Evolutionary conservation across 2,113 vertebrate genomes (phyloP), one percentile per base, ranked within the genome.

Genomic region (Trachemys scripta): DNA sequence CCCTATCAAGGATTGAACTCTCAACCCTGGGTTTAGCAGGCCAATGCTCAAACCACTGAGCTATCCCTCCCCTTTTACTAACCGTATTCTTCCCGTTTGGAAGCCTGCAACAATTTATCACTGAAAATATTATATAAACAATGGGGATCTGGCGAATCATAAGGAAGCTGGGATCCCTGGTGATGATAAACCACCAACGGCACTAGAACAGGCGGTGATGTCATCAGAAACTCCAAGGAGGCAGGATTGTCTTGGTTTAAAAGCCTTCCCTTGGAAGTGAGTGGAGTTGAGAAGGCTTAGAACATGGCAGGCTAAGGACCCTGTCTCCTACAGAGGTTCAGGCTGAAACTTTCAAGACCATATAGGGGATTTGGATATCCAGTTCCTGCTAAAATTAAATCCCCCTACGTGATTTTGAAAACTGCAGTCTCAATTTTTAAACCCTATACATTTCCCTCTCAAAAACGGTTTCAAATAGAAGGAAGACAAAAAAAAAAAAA

Each of bases 311-410:
- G 69, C 90, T 62, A 29, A 31, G 59, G 25, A 31, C 27, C 29
- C 59, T 62, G 7, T 62, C 59, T 62, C 59, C 59, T 29, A 6
- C 13, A 62, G 19, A 53, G 53, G 53, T 54, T 54, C 53, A 54
- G 53, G 19, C 59, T 62, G 22, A 62, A 27, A 31, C 25, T 31
- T 31, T 62, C 29, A 62, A 62, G 12, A 31, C 25, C 59, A 62
- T 13, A 25, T 6, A 57, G 10, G 56, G 56, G 27, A 31, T 31
- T 13, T 38, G 19, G 9, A 85, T 90, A 50, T n/a, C 16, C 4
- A 0, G 0, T 3, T 6, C 5, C 69, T 82, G 62, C 79, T 53
- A 0, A 1, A 1, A 24, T 29, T 22, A 8, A 8, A 53, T 10
- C 69, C 22, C 22, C 9, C 19, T 51, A 49, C 0, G 0, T 59